Conservation (phyloP, 2,113 vertebrate genomes). For the Strix uralensis region DNA sequence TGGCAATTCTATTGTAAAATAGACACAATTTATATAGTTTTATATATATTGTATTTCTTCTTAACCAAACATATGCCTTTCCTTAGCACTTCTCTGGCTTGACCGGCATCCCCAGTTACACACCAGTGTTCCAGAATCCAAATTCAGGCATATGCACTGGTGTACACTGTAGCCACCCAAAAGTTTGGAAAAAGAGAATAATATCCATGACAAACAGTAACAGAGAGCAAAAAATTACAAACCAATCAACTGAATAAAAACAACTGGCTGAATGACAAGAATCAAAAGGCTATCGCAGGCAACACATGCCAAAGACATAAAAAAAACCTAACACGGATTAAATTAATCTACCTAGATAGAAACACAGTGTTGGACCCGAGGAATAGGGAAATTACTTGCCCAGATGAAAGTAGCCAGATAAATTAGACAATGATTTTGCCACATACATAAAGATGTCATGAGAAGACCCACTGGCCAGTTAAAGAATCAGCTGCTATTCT, state of each 20-base stretch:
- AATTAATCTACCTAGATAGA: not conserved
- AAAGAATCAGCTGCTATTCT: not conserved
- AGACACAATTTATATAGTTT: not conserved
- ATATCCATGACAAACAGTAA: not conserved
- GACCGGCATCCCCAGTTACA: not conserved
- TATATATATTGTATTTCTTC: not conserved
- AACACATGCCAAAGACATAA: not conserved
- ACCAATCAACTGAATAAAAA: not conserved
- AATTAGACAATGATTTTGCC: not conserved
- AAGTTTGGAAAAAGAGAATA: not conserved
- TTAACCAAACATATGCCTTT: not conserved
- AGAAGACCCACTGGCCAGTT: not conserved
- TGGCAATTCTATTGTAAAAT: not conserved
- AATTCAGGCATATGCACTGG: rapidly evolving
- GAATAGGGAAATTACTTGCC: not conserved
- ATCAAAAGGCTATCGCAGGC: not conserved
- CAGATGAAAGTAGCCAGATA: not conserved
- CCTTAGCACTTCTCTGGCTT: not conserved
- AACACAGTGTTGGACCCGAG: not conserved
- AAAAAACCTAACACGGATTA: not conserved
- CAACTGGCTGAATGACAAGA: not conserved
- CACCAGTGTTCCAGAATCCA: not conserved
- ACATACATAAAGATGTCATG: not conserved
- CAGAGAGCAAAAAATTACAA: not conserved
- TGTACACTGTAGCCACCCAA: not conserved